Percentiles rank a stretch among this genome's conserved stretches.
These are phyloP conservation scores for Bovichtus diacanthus DNA, from an alignment of 2,797 vertebrate species.

Conservation along the genomic window DNA sequence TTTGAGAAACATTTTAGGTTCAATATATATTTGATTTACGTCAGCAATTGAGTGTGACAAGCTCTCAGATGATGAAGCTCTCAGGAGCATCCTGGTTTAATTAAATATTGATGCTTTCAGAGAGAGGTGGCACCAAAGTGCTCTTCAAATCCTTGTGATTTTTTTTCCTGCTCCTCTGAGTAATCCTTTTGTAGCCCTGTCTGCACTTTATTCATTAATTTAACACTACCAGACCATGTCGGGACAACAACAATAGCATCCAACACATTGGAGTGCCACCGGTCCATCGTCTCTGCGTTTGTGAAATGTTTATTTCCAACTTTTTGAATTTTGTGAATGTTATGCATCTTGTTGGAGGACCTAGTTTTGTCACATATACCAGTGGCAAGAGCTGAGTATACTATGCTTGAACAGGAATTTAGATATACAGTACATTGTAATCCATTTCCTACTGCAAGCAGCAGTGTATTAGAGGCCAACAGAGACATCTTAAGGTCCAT, in stretches of 20 bases:
- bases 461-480: slow-evolving; percentile 30
- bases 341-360: neutral
- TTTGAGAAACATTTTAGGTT: slow-evolving; percentile 17
- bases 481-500: slow-evolving; percentile 48
- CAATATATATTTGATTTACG: slow-evolving; percentile 24
- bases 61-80: slow-evolving; percentile 35
- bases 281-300: neutral
- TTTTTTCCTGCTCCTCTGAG: slow-evolving; percentile 21
- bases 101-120: slow-evolving; percentile 71
- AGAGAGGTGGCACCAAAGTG: slow-evolving; percentile 48
- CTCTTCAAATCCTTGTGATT: slow-evolving; percentile 53
- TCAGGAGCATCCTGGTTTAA: slow-evolving; percentile 56
- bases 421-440: slow-evolving; percentile 33
- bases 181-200: slow-evolving; percentile 25
- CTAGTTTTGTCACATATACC: slow-evolving; percentile 10
- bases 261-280: neutral
- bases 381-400: neutral
- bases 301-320: neutral
- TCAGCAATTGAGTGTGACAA: slow-evolving; percentile 24
- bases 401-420: slow-evolving; percentile 33
- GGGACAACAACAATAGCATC: neutral
- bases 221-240: slow-evolving; percentile 16
- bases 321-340: neutral
- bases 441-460: slow-evolving; percentile 32
- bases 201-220: slow-evolving; percentile 24